These are phyloP conservation scores for Hirtodrosophila duncani DNA, from an alignment of 2,888 invertebrate species.

Conservation along the genomic window DNA sequence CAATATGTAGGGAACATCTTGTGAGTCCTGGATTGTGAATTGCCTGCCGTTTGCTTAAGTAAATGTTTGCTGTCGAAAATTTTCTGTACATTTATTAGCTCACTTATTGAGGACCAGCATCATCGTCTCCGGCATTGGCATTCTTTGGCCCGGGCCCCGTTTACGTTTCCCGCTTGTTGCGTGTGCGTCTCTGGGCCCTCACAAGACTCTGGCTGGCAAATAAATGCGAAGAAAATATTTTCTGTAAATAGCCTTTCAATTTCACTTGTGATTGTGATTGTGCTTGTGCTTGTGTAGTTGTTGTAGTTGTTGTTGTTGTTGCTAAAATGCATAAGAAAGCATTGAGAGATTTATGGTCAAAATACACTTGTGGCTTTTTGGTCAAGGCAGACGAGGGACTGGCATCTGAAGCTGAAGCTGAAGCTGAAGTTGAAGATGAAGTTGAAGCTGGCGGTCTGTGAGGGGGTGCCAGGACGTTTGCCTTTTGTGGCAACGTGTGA, in stretches of 20 bases:
- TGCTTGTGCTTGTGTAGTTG: too few species aligned
- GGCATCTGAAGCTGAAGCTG: too few species aligned
- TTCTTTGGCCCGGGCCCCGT: too few species aligned
- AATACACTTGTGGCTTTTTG: conserved; percentile 63
- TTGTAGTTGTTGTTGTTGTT: neutral
- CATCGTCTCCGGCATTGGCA: too few species aligned
- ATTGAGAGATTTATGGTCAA: conserved; percentile 60
- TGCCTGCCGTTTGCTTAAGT: conserved; percentile 60
- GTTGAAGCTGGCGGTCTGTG: too few species aligned
- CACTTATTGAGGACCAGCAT: conserved; percentile 41
- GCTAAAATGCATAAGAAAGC: conserved; percentile 58
- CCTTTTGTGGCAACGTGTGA: conserved; percentile 53
- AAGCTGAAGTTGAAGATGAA: too few species aligned
- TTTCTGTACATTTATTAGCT: conserved; percentile 68
- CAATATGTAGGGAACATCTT: conserved; percentile 44
- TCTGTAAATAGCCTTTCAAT: conserved; percentile 60
- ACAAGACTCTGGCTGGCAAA: conserved; percentile 25
- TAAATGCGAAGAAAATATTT: conserved; percentile 69
- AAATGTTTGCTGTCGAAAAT: conserved; percentile 68
- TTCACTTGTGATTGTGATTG: conserved; percentile 15
- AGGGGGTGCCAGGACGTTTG: conserved; percentile 25
- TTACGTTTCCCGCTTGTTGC: conserved; percentile 15
- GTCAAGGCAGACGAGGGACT: conserved; percentile 31
- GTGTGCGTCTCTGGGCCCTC: conserved; percentile 45
- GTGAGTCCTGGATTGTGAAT: conserved; percentile 1